These are phyloP conservation scores for Chrysemys picta DNA, from an alignment of 2,113 vertebrate species.

Conservation along the genomic window DNA sequence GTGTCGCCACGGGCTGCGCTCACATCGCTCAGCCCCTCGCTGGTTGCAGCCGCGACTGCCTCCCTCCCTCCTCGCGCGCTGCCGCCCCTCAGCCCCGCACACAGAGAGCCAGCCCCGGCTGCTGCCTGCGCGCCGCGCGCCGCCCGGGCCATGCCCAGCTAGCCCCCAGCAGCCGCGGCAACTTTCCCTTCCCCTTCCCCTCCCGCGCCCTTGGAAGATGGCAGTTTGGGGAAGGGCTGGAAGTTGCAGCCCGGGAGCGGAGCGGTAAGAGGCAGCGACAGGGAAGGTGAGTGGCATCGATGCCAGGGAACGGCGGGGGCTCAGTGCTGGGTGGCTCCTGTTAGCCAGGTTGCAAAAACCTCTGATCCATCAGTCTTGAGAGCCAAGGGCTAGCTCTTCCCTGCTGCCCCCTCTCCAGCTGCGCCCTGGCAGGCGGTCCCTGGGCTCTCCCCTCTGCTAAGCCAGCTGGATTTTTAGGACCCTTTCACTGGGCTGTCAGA, in stretches of 20 bases:
- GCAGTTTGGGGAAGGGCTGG: slow-evolving; percentile 66
- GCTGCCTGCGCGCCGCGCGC: neutral
- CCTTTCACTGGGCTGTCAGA: neutral
- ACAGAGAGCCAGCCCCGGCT: neutral
- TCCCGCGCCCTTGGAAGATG: slow-evolving; percentile 64
- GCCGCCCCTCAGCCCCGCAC: neutral
- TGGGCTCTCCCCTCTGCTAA: neutral
- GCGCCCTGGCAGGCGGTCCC: neutral
- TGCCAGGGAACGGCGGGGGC: neutral
- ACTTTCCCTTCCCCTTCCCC: slow-evolving; percentile 35
- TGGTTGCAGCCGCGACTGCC: neutral
- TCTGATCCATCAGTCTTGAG: neutral
- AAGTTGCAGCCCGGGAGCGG: slow-evolving; percentile 72
- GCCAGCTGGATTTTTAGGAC: neutral
- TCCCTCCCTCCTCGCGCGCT: neutral
- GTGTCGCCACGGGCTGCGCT: slow-evolving; percentile 66
- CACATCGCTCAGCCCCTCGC: slow-evolving; percentile 43
- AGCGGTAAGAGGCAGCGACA: slow-evolving; percentile 54
- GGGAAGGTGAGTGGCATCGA: slow-evolving; percentile 69
- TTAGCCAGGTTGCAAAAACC: too few relatives aligned
- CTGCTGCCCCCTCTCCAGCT: neutral
- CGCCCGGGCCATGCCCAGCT: neutral
- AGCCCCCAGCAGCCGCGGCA: neutral
- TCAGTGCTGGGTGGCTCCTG: neutral
- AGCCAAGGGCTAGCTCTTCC: neutral